Evolutionary conservation across 2,113 vertebrate species (phyloP), one percentile per base, ranked within the genome.

Genomic region (Cyanoderma ruficeps): DNA sequence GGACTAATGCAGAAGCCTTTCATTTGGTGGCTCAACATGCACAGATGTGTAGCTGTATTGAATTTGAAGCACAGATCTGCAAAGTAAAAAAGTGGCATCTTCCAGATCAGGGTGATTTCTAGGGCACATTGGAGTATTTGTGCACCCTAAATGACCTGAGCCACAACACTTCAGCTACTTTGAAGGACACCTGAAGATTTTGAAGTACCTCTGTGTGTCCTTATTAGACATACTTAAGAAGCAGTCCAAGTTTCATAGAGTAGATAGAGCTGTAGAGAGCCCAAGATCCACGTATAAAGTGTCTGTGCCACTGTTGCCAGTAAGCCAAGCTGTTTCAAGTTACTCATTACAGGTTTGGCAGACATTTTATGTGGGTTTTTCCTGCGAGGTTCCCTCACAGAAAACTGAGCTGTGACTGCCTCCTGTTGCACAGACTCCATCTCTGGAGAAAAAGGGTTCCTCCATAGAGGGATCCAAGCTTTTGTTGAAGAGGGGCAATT

Each of bases 401-500:
- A 21, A 59, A 57, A 35, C 14, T 1, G 8, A 53, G 9, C 37
- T 1, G 1, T 39, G 46, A 12, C 16, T 1, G 5, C 30, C 12
- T 69, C 20, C 56, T 2, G 0, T 9, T n/a, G 56, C 56, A 53
- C 3, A 2, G 42, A 5, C 6, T 64, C 27, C 9, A 47, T 53
- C 22, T 37, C 30, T 13, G 25, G 67, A 57, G 64, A 52, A 21
- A 28, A n/a, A 16, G 14, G 19, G 13, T 6, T 84, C 30, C 20
- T 57, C 10, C 2, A 1, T 2, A 14, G 30, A 67, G 56, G 52
- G 25, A 37, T 65, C 20, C 6, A 9, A 55, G n/a, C 41, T 59
- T 14, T 81, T 35, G 7, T 20, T 67, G 30, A 27, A 35, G 0
- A 31, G 10, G 28, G 10, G 4, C 23, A 15, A 14, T 22, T n/a